phyloP scores from a whole-genome alignment of 2,888 invertebrate species.

The Nomada fabriciana region DNA sequence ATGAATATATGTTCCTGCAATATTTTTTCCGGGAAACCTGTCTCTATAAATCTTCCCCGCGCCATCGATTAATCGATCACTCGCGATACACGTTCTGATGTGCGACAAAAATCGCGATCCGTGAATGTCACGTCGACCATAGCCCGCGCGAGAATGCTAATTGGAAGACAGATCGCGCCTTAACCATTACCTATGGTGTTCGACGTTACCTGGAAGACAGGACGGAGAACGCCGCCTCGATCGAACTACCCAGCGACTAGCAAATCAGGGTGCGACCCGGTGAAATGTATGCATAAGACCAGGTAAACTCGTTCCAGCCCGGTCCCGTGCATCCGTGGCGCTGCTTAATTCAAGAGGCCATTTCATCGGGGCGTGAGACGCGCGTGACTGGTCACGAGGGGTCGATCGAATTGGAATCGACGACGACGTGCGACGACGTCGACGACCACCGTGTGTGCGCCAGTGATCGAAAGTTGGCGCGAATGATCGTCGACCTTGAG shows the following conservation, averaged over 20 bases:
- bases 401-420: conserved; percentile 68
- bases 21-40: background rate
- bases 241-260: conserved; percentile 45
- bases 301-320: conserved; percentile 67
- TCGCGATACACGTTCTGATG: background rate
- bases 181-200: conserved; percentile 2
- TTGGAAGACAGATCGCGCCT: conserved; percentile 35
- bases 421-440: too few relatives aligned
- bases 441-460: conserved; percentile 58
- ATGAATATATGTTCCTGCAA: background rate
- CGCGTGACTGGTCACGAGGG: conserved; percentile 74
- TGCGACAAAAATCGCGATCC: background rate
- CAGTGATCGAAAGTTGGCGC: conserved; percentile 66
- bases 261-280: conserved; percentile 62
- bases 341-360: conserved; percentile 73
- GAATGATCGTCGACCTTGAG: conserved; percentile 73
- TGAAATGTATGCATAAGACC: conserved; percentile 69
- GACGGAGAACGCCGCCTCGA: conserved; percentile 17
- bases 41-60: background rate
- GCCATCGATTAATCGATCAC: background rate
- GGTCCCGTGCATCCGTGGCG: conserved; percentile 41
- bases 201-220: background rate
- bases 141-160: conserved; percentile 19
- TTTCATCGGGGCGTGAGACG: conserved; percentile 66
- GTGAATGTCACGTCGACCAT: background rate